Evolutionary conservation across 2,113 vertebrate genomes (phyloP), one percentile per base, ranked within the genome.

Genomic region (Stegastes partitus): DNA sequence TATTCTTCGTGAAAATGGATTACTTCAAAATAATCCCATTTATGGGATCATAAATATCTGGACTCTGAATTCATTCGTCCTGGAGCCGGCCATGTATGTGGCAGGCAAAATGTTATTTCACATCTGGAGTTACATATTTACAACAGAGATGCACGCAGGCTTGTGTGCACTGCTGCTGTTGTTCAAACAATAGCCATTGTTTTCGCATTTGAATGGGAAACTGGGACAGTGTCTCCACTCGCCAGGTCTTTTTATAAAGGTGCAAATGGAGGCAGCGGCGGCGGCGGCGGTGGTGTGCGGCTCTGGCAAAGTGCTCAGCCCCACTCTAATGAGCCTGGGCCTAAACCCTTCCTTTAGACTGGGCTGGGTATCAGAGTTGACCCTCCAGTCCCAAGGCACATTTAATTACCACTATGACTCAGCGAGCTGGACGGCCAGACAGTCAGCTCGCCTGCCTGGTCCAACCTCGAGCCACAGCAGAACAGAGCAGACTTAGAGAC

Each of bases 391-490:
- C 78, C 67, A 50, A 80, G 82, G 92, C 90, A 88, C 87, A 83
- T 89, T 91, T 91, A 91, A 94, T 94, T 93, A 93, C 89, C 79
- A 68, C 66, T 44, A 83, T 90, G 91, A 93, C 85, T 93, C 91
- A 85, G 89, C 77, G 19, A 82, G 71, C 56, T 55, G 81, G 88
- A 87, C 77, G 72, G 83, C 69, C 72, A 74, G 67, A 72, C 84
- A 74, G 83, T 66, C 62, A 68, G 57, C 59, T 54, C 21, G 25
- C 56, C 68, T 26, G 56, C 70, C 39, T 39, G 37, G 65, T 82
- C 82, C 81, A 81, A 68, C 73, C 63, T 39, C 59, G 72, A 88
- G 80, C 78, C 68, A 50, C 77, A 44, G 82, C 77, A 83, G 68
- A 87, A 58, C 75, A 72, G 73, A 91, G 68, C 65, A 82, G 76